These are phyloP conservation scores for Cryptophagus acutangulus DNA, from an alignment of 2,888 invertebrate genomes.

Conservation along the genomic window DNA sequence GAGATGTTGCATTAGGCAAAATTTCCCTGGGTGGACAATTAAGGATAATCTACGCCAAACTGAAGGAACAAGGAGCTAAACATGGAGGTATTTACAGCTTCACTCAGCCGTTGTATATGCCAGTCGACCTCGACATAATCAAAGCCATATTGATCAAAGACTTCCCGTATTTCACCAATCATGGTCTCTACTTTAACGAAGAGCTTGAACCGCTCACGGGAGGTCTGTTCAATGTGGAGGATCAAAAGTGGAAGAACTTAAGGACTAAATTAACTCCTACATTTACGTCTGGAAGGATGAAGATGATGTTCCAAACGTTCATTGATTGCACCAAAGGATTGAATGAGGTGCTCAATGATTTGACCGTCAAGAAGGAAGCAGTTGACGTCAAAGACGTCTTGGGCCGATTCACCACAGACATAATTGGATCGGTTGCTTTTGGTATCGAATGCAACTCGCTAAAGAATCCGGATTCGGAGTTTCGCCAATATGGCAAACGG, in stretches of 20 bases:
- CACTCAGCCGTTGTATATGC: conserved; percentile 20
- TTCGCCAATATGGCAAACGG: conserved; percentile 25
- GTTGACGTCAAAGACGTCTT: conserved; percentile 47
- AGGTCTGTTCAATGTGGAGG: conserved; percentile 53
- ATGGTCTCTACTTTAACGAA: conserved; percentile 55
- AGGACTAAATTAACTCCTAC: conserved; percentile 58
- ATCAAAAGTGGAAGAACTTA: conserved; percentile 56
- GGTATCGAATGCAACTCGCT: conserved; percentile 54
- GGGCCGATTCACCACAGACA: conserved; percentile 47
- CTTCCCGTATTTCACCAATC: conserved; percentile 57
- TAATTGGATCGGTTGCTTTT: conserved; percentile 54
- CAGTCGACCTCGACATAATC: conserved; percentile 27
- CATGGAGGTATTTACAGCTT: conserved; percentile 29
- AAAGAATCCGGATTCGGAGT: conserved; percentile 49
- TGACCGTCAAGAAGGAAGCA: conserved; percentile 19
- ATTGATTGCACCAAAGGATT: conserved; percentile 39
- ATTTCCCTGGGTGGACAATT: conserved; percentile 14
- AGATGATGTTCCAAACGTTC: conserved; percentile 57
- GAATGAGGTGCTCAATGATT: not conserved
- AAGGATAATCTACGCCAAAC: conserved; percentile 17
- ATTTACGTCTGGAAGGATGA: conserved; percentile 61
- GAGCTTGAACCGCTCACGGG: conserved; percentile 53
- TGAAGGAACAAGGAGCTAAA: conserved; percentile 22
- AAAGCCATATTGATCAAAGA: conserved; percentile 53
- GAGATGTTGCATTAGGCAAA: conserved; percentile 9